Evolutionary conservation across 2,797 vertebrate genomes (phyloP).

Genomic region (Chaetophractus vellerosus): DNA sequence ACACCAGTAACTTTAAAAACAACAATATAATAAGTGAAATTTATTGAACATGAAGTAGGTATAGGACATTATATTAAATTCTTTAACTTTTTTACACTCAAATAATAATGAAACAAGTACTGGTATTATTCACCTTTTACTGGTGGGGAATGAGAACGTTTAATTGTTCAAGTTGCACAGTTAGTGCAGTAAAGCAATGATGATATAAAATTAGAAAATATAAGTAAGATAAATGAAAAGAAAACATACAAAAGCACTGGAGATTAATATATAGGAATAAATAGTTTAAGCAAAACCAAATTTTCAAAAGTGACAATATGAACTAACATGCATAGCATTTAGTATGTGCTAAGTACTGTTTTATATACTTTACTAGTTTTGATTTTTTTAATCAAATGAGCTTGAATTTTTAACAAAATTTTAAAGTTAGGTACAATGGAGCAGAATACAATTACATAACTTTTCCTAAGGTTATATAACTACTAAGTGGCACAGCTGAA

Average conservation of each 20-base stretch:
- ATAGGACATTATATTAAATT: not conserved
- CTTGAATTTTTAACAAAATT: not conserved
- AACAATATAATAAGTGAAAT: not conserved
- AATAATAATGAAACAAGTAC: not conserved
- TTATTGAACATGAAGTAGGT: not conserved
- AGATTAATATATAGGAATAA: not conserved
- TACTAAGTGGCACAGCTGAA: not conserved
- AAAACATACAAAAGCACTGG: not conserved
- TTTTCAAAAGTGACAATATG: not conserved
- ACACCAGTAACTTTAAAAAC: not conserved
- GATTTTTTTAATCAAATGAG: not conserved
- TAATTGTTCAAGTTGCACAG: not conserved
- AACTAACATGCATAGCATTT: not conserved
- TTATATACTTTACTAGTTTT: not conserved
- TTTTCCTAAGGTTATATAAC: not conserved
- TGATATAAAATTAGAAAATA: constrained; percentile 3
- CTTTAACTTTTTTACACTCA: not conserved
- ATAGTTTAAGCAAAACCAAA: not conserved
- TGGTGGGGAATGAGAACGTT: not conserved
- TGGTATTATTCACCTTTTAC: not conserved
- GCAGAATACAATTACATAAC: not conserved
- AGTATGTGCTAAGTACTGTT: not conserved
- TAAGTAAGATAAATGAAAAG: not conserved
- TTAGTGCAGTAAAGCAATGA: not conserved
- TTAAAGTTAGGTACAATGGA: not conserved